These are phyloP conservation scores for Emydoidea blandingii DNA, from an alignment of 2,797 vertebrate species.

Conservation along the genomic window DNA sequence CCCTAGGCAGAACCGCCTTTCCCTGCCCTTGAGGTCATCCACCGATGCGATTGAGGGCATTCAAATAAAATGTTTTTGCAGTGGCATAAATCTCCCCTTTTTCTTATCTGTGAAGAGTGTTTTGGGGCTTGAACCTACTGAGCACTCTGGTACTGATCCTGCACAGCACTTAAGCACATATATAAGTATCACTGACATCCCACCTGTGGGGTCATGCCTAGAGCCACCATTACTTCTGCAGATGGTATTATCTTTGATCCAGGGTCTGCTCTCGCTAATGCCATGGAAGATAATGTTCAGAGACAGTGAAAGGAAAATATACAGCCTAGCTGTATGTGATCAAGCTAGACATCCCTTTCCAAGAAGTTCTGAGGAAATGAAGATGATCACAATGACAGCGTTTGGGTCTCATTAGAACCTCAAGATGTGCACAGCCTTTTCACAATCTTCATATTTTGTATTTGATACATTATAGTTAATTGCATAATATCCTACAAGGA, in stretches of 20 bases:
- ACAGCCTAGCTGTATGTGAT: accelerated
- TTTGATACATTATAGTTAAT: background rate
- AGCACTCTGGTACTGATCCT: background rate
- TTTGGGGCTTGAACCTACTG: accelerated
- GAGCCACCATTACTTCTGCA: background rate
- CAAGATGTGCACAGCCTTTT: background rate
- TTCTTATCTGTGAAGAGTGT: background rate
- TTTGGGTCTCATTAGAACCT: background rate
- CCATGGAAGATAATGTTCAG: background rate
- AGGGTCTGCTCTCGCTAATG: background rate
- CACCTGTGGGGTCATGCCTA: background rate
- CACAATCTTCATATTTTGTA: background rate
- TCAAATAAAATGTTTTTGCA: slow-evolving; percentile 2
- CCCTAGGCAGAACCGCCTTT: background rate
- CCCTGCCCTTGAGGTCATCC: background rate
- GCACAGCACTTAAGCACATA: background rate
- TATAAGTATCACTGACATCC: background rate
- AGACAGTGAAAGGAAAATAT: background rate
- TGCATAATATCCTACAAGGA: background rate
- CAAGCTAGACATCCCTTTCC: background rate
- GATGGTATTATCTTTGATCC: background rate
- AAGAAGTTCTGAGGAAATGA: background rate
- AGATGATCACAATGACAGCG: slow-evolving; percentile 11
- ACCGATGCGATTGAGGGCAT: slow-evolving; percentile 5
- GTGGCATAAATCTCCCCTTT: background rate